Evolutionary conservation across 2,888 invertebrate species (phyloP), one percentile per base, ranked within the genome.

Genomic region (Synanthedon tipuliformis): DNA sequence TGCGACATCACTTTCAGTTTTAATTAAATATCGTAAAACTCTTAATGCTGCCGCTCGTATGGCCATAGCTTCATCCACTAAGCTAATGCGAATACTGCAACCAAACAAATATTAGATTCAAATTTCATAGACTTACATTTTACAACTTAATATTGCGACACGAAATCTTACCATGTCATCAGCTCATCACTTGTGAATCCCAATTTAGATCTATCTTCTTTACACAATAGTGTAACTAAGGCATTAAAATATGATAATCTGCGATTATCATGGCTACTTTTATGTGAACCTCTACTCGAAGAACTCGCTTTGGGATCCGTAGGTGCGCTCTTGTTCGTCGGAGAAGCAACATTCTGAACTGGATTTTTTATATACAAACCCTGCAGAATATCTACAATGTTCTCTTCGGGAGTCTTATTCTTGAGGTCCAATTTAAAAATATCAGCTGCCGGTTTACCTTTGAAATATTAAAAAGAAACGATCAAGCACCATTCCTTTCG

Each of bases 21-120:
- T 91, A 53, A 97, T 88, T 66, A 95, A 89, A 81, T 97, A 95
- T 60, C 98, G 91, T 57, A 97, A 89, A 52, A 95, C 94, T 68
- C 98, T 90, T 59, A 98, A 87, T 45, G 95, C 93, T 53, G 95
- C 96, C 59, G 97, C 95, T 69, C 98, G 90, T 55, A 98, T 92
- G 77, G 96, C 95, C 65, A 95, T 94, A 58, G 95, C 93, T 62
- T 96, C 94, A 78, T 96, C 93, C 53, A 96, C 90, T 62, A 97
- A 88, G 54, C 94, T 92, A 56, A 95, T 90, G 63, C 96, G 92
- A 70, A 98, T 90, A 80, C 98, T 98, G 74, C 55, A 76, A 79
- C 5, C 52, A 40, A 41, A 50, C n/a, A 45, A n/a, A 45, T 45
- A 8, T 34, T 34, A 34, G 2, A 34, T 34, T 3, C 34, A 34